phyloP scores from a whole-genome alignment of 2,797 vertebrate genomes.

The Hoplostethus mediterraneus region DNA sequence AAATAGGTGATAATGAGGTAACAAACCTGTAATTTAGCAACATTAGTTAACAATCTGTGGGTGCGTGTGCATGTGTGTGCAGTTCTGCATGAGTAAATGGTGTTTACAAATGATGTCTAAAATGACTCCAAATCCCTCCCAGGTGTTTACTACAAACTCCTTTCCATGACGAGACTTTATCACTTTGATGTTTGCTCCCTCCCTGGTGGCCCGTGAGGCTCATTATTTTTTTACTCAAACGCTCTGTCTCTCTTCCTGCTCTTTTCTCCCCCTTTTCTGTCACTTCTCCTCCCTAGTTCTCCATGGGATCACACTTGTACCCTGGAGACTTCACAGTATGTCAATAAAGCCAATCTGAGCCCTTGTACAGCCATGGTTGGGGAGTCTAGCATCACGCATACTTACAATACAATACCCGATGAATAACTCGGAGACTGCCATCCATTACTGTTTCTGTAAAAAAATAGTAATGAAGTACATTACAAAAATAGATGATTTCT shows the following conservation, averaged over 20 bases:
- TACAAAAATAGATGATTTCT: too few species aligned
- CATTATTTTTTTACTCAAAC: slow-evolving; percentile 19
- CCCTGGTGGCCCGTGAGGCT: slow-evolving; percentile 17
- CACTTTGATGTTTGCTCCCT: slow-evolving; percentile 17
- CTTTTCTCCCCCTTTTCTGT: background rate
- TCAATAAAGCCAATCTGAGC: too few species aligned
- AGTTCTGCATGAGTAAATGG: background rate
- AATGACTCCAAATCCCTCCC: background rate
- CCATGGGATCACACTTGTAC: background rate
- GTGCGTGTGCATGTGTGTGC: background rate
- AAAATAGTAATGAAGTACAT: too few species aligned
- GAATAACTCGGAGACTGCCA: too few species aligned
- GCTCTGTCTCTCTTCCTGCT: background rate
- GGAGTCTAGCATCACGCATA: too few species aligned
- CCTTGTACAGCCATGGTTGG: too few species aligned
- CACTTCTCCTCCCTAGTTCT: background rate
- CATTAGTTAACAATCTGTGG: background rate
- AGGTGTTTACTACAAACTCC: background rate
- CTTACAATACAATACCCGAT: too few species aligned
- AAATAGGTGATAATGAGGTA: slow-evolving; percentile 8
- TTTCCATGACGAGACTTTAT: slow-evolving; percentile 6
- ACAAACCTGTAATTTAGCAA: slow-evolving; percentile 20
- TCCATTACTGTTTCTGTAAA: too few species aligned
- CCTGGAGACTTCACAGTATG: background rate
- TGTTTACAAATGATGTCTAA: background rate